phyloP scores from a whole-genome alignment of 2,113 vertebrate genomes.

The Gorsachius goisagi region DNA sequence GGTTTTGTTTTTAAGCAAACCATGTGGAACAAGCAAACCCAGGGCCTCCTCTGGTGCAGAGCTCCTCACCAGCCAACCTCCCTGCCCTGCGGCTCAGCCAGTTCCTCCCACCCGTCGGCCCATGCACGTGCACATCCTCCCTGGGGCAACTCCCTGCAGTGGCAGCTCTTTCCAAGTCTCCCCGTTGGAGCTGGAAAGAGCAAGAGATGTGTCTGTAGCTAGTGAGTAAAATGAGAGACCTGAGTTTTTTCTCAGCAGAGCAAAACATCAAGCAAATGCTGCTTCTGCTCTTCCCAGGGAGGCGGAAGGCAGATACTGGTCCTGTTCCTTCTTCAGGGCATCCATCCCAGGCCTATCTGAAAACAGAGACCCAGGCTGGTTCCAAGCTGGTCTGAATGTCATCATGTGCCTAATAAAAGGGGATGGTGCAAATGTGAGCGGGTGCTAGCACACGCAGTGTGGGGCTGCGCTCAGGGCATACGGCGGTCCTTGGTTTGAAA shows the following conservation, averaged over 20 bases:
- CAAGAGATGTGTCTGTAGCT: not conserved
- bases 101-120: not conserved
- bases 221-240: not conserved
- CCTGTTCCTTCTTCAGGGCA: not conserved
- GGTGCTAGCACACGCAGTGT: not conserved
- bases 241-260: not conserved
- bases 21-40: not conserved
- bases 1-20: not conserved
- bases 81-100: not conserved
- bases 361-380: not conserved
- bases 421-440: not conserved
- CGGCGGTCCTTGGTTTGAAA: not conserved
- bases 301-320: not conserved
- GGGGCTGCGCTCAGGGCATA: not conserved
- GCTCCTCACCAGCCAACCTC: not conserved
- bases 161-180: not conserved
- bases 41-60: not conserved
- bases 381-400: not conserved
- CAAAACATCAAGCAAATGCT: fast-evolving
- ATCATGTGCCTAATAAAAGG: not conserved
- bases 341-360: not conserved
- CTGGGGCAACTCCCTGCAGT: not conserved
- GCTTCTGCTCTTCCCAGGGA: not conserved
- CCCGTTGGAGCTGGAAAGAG: not conserved
- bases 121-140: not conserved